Evolutionary conservation across 2,888 invertebrate species (phyloP), one percentile per base, ranked within the genome.

Genomic region (Aspidiotus rigidus): DNA sequence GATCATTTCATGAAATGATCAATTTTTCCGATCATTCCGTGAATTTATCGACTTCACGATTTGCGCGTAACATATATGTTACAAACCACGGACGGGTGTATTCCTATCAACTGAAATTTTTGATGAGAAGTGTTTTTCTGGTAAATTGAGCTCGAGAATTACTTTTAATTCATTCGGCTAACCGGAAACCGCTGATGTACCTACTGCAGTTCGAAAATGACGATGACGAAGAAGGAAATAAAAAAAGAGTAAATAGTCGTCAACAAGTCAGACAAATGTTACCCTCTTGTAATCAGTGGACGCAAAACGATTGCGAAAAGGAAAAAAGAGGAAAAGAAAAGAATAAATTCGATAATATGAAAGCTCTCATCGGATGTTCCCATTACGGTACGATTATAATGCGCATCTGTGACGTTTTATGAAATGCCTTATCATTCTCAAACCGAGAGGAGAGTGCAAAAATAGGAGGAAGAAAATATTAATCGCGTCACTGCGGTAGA

Each of bases 401-500:
- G 42, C 66, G 66, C 66, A 66, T 66, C 66, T 66, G 66, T 57
- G 66, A 59, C 59, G 40, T 28, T 55, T 16, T 10, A 3, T n/a
- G 42, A 60, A 66, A 56, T 57, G 66, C 66, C 40, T 57, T 59
- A 66, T 66, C 66, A 66, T 44, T 44, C n/a, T 62, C 42, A 5
- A 59, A 17, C 13, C 15, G 17, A 55, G 17, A 16, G 7, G 3
- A 56, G 17, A 56, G 17, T 56, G 17, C 9, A 56, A 56, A 56
- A 17, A 59, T 9, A 55, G 17, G 39, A 59, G 10, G 57, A 57
- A 16, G 13, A 66, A 64, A 66, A 57, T 17, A 66, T 41, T 66
- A 66, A 66, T 66, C 66, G 66, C 66, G 66, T 66, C 66, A 66
- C 66, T 66, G 66, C 66, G 66, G 66, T 66, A 66, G 66, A 66